Evolutionary conservation across 2,888 invertebrate species (phyloP).

Genomic region (Drosophila monieri): DNA sequence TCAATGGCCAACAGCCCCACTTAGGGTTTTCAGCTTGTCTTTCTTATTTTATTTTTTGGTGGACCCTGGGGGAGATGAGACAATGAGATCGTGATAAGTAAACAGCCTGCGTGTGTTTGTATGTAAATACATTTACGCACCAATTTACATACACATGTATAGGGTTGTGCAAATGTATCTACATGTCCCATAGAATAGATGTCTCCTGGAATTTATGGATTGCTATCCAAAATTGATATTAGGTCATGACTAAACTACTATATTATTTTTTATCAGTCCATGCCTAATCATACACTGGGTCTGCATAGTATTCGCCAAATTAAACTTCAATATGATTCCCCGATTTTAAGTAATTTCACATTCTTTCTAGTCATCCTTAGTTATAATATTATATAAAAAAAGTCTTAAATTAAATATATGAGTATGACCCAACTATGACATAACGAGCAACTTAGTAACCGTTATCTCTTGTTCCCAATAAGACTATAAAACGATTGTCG

Average conservation of each 20-base stretch:
- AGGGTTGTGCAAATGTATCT: constrained; percentile 2
- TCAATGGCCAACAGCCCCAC: constrained; percentile 9
- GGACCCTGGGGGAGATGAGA: constrained; percentile 9
- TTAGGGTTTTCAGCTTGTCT: neutral
- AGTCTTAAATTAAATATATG: neutral
- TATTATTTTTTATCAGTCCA: constrained; percentile 15
- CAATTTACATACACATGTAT: neutral
- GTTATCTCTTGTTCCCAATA: constrained; percentile 27
- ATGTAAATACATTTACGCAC: neutral
- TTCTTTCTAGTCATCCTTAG: neutral
- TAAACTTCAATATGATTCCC: too few relatives aligned
- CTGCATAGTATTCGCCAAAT: too few relatives aligned
- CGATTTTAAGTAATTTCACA: neutral
- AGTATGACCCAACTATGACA: constrained; percentile 21
- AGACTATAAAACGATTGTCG: constrained; percentile 22
- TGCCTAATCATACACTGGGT: neutral
- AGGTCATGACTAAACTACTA: constrained; percentile 13
- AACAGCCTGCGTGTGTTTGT: constrained; percentile 1
- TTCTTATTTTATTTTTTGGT: neutral
- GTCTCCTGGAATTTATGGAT: neutral
- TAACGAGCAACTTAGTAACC: constrained; percentile 16
- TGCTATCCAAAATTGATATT: constrained; percentile 6
- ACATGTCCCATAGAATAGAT: neutral
- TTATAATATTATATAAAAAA: neutral
- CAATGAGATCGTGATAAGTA: constrained; percentile 22